A percentile compares a stretch with the other conserved stretches of the same genome.
phyloP scores from a whole-genome alignment of 2,888 invertebrate genomes.

The Nesidiocoris tenuis region DNA sequence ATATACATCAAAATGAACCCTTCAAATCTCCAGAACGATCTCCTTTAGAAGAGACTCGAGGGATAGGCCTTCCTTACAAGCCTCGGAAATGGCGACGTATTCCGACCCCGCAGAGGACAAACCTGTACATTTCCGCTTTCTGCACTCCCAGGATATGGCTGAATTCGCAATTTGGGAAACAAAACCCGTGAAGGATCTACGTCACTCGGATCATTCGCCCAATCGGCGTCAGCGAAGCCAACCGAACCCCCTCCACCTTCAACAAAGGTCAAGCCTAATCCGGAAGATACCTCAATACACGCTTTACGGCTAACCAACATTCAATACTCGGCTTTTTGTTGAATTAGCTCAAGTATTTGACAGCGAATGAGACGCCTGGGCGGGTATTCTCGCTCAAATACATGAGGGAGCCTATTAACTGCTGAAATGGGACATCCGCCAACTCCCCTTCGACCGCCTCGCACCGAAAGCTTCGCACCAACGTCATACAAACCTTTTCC shows the following conservation, averaged over 20 bases:
- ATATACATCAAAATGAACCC: too few relatives aligned
- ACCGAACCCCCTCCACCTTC: not conserved
- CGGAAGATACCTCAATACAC: constrained; percentile 1
- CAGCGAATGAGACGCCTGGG: not conserved
- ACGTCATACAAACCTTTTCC: not conserved
- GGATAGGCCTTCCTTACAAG: not conserved
- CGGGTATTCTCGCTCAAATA: not conserved
- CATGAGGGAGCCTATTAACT: constrained; percentile 12
- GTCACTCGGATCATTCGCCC: not conserved
- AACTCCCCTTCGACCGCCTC: constrained; percentile 4
- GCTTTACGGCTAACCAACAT: not conserved
- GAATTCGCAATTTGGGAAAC: too few relatives aligned
- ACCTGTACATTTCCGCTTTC: not conserved
- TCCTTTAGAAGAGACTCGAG: not conserved
- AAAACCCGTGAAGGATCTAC: constrained; percentile 4
- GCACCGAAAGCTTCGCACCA: not conserved
- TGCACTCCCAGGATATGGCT: not conserved
- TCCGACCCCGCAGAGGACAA: not conserved
- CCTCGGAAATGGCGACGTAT: not conserved
- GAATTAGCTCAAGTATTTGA: constrained; percentile 2
- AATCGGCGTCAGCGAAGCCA: constrained; percentile 3
- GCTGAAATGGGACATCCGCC: not conserved
- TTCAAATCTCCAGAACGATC: too few relatives aligned
- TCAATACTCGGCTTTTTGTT: not conserved
- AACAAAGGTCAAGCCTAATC: not conserved